Base-by-base conservation (phyloP, 2,888 invertebrate species). In the Sialis lutaria region DNA sequence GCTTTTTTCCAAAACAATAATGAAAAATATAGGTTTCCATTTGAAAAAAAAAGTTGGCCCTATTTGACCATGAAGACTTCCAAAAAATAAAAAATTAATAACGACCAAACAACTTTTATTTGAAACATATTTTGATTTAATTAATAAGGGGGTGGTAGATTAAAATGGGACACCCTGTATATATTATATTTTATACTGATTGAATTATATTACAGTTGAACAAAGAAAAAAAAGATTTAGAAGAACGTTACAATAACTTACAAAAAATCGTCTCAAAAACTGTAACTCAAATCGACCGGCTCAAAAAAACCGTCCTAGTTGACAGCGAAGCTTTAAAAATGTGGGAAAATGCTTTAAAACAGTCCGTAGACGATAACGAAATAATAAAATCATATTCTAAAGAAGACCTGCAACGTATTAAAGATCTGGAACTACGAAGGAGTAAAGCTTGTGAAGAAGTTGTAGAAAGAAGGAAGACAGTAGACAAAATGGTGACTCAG, bases 301-400 rank as follows among this genome's bases (percentile, higher is more conserved):
- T 79, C 8, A 82, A 83, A 55, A 67, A 68, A 31, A 76, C 75
- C 53, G 77, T 85, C 2, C 74, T 78, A 49, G 79, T 82, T 60
- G 83, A 82, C 52, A 68, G 74, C 31, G 75, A 74, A 12, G 79
- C 79, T 0, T 59, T 86, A 46, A 67, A 73, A 42, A 79, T 80
- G 45, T 85, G 82, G 82, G 75, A 80, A 31, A 78, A 82, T 40
- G 75, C 79, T 1, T 68, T 87, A 48, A 74, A 75, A 52, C 72
- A 77, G 49, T 75, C 75, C 35, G 75, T 81, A 40, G 76, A 78
- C 44, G 79, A 82, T 49, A 82, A 79, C 53, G 68, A 73, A 32
- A 64, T 84, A n/a, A 74, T 87, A 40, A 76, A 79, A 54, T 76
- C 76, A 57, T 83, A 80, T 54, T 78, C 80, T 48, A 74, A 77